Base-by-base conservation (phyloP, 2,113 vertebrate genomes). In the Trinectes maculatus region DNA sequence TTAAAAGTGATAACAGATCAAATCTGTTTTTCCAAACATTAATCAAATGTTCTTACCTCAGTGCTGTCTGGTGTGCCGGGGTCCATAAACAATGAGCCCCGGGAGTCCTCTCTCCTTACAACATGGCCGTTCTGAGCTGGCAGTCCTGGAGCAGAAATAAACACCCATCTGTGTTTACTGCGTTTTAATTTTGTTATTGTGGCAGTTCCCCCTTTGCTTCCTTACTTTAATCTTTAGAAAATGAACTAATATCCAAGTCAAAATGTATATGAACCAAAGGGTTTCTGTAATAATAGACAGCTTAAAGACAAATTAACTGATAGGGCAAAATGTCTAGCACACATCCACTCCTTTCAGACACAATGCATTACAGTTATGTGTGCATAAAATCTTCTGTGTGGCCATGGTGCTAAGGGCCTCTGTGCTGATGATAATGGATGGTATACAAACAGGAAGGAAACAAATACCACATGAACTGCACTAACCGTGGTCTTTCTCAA, bases 61-160 rank as follows among this genome's bases (percentile, higher is more conserved):
- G 10, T 77, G 71, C 70, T 84, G 74, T 93, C 92, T 9, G 81
- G 66, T 3, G 89, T 80, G 8, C 89, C 84, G 0, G 85, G 28
- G 25, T 91, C 93, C 85, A 93, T 93, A 44, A 91, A 92, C 59
- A 98, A 86, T n/a, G 96, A 98, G 47, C 92, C 78, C 80, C 95
- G 92, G 0, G 96, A 98, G 89, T 98, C 96, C 31, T 98, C 96
- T 76, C 95, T 88, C 62, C 94, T 95, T 21, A 96, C 89, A 2
- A 79, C 8, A 3, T 93, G 94, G 56, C 95, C 95, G 19, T 98
- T 98, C 67, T 91, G 91, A 81, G 80, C 37, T 8, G 80, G 79
- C 0, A 88, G 90, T 42, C 91, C 95, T 95, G 79, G 5, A 64
- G 49, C n/a, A n/a, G n/a, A n/a, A n/a, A n/a, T n/a, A n/a, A n/a